A percentile compares a stretch with the other conserved stretches of the same genome.
Evolutionary conservation across 2,888 invertebrate species (phyloP).

Genomic region (Ornithoptera priamus): DNA sequence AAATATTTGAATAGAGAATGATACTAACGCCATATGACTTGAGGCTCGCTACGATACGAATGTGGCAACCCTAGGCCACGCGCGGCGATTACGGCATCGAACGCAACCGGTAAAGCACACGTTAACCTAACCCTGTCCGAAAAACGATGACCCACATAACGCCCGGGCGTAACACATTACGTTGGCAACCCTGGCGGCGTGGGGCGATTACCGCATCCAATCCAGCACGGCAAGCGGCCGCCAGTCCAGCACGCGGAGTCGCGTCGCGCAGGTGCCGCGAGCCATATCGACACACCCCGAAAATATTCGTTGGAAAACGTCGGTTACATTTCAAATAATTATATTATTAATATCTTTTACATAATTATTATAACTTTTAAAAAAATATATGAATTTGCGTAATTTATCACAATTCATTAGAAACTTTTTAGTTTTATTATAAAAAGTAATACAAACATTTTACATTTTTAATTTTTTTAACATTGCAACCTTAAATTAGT

Average conservation of each 20-base stretch:
- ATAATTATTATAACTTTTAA: no score
- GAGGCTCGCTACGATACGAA: background rate
- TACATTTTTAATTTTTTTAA: no score
- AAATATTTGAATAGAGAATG: no score
- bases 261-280: slow-evolving; percentile 26
- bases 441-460: no score
- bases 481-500: no score
- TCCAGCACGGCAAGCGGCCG: background rate
- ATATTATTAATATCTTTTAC: no score
- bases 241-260: slow-evolving; percentile 26
- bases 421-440: no score
- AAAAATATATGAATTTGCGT: no score
- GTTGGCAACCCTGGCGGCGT: slow-evolving; percentile 20
- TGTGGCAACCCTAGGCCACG: background rate
- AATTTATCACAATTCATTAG: no score
- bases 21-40: no score
- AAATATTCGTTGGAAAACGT: slow-evolving; percentile 1
- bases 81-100: slow-evolving; percentile 1
- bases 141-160: slow-evolving; percentile 26
- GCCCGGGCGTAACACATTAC: slow-evolving; percentile 21
- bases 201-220: slow-evolving; percentile 17
- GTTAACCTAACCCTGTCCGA: slow-evolving; percentile 27
- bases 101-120: slow-evolving; percentile 22
- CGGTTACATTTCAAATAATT: slow-evolving; percentile 7
- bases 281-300: slow-evolving; percentile 1